These are phyloP conservation scores for Syrmaticus mikado DNA, from an alignment of 2,113 vertebrate genomes.

Conservation along the genomic window DNA sequence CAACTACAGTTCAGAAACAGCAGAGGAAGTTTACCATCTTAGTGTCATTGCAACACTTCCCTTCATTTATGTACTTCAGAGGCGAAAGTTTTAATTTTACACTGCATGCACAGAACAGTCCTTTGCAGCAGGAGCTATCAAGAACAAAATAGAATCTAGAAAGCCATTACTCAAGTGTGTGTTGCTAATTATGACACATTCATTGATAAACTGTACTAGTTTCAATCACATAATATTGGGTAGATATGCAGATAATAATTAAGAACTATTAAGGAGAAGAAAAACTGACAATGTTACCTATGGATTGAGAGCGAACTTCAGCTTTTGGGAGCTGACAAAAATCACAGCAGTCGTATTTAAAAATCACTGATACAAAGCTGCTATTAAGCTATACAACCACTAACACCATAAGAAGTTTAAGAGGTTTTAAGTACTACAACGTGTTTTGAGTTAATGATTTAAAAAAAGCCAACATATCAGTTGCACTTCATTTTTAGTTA, in stretches of 20 bases:
- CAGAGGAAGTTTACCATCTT: not conserved
- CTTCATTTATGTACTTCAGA: not conserved
- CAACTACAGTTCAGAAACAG: constrained; percentile 32
- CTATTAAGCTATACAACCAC: not conserved
- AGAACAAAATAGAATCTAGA: not conserved
- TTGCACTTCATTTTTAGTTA: not conserved
- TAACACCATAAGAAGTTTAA: not conserved
- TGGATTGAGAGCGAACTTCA: not conserved
- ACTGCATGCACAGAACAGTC: not conserved
- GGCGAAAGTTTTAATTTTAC: not conserved
- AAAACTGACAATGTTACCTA: not conserved
- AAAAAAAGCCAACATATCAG: not conserved
- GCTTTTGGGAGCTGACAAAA: not conserved
- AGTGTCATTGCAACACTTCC: not conserved
- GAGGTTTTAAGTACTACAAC: not conserved
- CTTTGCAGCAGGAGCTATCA: not conserved
- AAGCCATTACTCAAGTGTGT: not conserved
- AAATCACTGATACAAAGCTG: not conserved
- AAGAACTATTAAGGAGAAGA: not conserved
- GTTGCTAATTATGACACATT: not conserved
- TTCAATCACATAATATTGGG: not conserved
- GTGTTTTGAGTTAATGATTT: not conserved
- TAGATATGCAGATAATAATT: not conserved
- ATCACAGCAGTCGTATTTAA: not conserved
- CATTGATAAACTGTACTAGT: not conserved